Conservation (phyloP, 2,797 vertebrate species). For the Falco biarmicus region DNA sequence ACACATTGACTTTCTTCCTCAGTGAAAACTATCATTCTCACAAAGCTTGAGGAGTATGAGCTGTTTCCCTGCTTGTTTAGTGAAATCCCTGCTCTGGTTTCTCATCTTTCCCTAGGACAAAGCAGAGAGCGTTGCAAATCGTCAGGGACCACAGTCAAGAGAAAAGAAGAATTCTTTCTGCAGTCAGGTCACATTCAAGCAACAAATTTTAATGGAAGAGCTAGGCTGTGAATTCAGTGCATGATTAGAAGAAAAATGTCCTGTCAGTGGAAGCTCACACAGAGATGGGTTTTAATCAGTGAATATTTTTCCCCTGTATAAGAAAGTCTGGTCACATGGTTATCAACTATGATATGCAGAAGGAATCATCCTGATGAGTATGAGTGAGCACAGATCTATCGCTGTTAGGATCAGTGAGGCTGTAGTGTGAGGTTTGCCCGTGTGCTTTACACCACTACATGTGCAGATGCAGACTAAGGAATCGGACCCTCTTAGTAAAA, state of each 20-base stretch:
- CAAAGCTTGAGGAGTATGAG: not conserved
- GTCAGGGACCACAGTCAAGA: not conserved
- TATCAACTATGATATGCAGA: not conserved
- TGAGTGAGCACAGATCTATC: not conserved
- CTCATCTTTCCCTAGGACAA: not conserved
- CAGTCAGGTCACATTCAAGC: conserved; percentile 40
- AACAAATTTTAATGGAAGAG: conserved; percentile 20
- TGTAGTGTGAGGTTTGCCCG: not conserved
- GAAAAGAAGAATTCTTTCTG: conserved; percentile 6
- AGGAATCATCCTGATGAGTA: not conserved
- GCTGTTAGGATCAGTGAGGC: not conserved
- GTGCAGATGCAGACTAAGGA: not conserved
- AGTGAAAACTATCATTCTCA: not conserved
- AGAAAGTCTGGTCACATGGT: not conserved
- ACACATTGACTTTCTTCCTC: not conserved
- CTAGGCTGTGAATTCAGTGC: not conserved
- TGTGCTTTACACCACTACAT: not conserved
- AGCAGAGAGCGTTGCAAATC: not conserved
- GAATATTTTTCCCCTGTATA: not conserved
- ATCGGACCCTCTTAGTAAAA: not conserved
- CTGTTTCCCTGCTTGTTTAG: not conserved
- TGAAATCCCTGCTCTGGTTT: not conserved
- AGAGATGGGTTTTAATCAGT: conserved; percentile 11
- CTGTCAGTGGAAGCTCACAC: not conserved
- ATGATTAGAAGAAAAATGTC: conserved; percentile 58